Conservation (phyloP, 1,140 invertebrate genomes). For the Glomeris maerens region DNA sequence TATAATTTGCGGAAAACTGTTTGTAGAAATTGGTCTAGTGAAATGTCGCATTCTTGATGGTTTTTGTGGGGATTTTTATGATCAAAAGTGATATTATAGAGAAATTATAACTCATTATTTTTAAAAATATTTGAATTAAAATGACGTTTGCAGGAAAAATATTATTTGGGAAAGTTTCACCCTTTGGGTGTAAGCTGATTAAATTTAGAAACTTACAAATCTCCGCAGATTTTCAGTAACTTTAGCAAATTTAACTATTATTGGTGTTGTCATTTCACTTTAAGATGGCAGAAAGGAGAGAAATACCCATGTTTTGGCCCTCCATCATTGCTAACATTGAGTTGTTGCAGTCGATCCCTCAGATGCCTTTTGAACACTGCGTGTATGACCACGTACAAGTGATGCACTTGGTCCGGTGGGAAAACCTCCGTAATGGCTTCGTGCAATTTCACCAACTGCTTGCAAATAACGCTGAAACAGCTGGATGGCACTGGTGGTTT, state of each 20-base stretch:
- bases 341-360: constrained; percentile 60
- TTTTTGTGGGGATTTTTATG: no score
- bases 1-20: no score
- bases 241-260: constrained; percentile 19
- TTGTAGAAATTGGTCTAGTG: no score
- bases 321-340: constrained; percentile 86
- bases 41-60: no score
- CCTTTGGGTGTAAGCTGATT: neutral
- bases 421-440: constrained; percentile 72
- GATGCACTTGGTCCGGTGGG: constrained; percentile 51
- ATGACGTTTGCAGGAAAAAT: constrained; percentile 1
- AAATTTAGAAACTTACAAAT: neutral
- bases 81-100: no score
- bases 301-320: constrained; percentile 88
- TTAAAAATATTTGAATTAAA: no score
- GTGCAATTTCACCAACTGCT: constrained; percentile 80
- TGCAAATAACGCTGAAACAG: constrained; percentile 33
- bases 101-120: no score
- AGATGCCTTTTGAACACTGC: constrained; percentile 73
- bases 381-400: constrained; percentile 70
- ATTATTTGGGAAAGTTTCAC: neutral
- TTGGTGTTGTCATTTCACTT: no score
- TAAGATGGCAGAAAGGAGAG: no score
- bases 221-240: neutral
- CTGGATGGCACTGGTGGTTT: constrained; percentile 87